Base-by-base conservation (phyloP, 2,888 invertebrate species). In the Drosophila cracens region DNA sequence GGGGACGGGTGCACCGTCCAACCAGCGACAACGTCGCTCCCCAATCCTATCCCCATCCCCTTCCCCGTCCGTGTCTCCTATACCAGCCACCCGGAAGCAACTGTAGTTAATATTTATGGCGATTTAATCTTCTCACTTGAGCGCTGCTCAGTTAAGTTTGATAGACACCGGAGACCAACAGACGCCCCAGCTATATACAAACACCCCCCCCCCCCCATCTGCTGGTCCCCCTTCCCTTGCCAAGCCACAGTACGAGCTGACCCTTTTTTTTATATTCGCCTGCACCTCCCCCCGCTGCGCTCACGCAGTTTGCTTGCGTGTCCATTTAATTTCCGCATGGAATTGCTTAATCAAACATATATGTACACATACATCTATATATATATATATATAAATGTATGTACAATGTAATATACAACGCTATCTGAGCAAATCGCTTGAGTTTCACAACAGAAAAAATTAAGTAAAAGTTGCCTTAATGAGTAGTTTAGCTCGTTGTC, bases 41-140 rank as follows among this genome's bases (percentile, higher is more conserved):
- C 60, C n/a, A 46, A 8, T 4, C 21, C 46, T 13, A 43, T 21
- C 1, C 21, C 13, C 7, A 7, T 21, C 7, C n/a, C 4, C 4
- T 2, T 21, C 8, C 18, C 2, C 18, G 40, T 40, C 16, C 25
- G 16, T 46, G 25, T 25, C 4, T 10, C 7, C 46, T 8, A 25
- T 46, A 46, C 46, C 46, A 46, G 46, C 46, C 53, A 38, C 34
- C 29, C 73, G 79, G 78, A 75, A 82, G 74, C 87, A 83, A 87
- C 82, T 83, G 90, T 89, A 89, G 87, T 90, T 90, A 90, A 90
- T 90, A 90, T 90, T 90, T 90, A 90, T 90, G 83, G 90, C 89
- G 83, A 88, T 89, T 87, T 89, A 90, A 90, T 90, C 90, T 90
- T 87, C 88, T 87, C 90, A 88, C 89, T 88, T 86, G 89, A 86